Evolutionary conservation across 2,888 invertebrate species (phyloP).

Genomic region (Diadegma fenestrale): DNA sequence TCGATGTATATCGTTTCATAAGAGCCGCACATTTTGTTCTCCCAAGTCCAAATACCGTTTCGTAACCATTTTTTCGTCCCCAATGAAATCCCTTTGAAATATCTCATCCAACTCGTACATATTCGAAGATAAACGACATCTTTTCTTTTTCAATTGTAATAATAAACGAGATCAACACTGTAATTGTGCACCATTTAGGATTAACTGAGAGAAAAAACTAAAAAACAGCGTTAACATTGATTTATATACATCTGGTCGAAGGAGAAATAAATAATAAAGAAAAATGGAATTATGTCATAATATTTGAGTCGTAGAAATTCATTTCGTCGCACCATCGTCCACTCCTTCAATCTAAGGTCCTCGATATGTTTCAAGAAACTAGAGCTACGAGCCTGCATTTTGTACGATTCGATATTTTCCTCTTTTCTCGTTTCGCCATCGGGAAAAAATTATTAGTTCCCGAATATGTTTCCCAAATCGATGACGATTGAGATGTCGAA

Average conservation of each 20-base stretch:
- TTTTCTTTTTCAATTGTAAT: conserved; percentile 29
- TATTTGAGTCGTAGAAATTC: conserved; percentile 9
- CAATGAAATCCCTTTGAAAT: conserved; percentile 38
- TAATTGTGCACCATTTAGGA: conserved; percentile 66
- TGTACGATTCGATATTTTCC: not conserved
- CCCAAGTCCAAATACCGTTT: conserved; percentile 9
- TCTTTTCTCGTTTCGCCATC: too few species aligned
- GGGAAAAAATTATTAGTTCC: not conserved
- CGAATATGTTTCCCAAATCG: not conserved
- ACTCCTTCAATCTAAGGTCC: not conserved
- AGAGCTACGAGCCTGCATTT: not conserved
- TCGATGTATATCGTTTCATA: not conserved
- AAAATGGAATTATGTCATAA: conserved; percentile 50
- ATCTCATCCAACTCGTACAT: conserved; percentile 12
- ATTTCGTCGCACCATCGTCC: conserved; percentile 28
- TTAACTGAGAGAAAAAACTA: conserved; percentile 2
- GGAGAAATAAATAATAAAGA: conserved; percentile 57
- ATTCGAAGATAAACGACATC: not conserved
- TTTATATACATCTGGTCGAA: conserved; percentile 62
- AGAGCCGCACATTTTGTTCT: not conserved
- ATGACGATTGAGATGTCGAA: not conserved
- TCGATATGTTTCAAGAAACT: not conserved
- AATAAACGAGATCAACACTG: conserved; percentile 51
- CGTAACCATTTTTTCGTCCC: not conserved
- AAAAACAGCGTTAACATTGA: conserved; percentile 59